A percentile compares a stretch with the other conserved stretches of the same genome.
Conservation (phyloP, 2,113 vertebrate species). For the Podarcis cretensis region DNA sequence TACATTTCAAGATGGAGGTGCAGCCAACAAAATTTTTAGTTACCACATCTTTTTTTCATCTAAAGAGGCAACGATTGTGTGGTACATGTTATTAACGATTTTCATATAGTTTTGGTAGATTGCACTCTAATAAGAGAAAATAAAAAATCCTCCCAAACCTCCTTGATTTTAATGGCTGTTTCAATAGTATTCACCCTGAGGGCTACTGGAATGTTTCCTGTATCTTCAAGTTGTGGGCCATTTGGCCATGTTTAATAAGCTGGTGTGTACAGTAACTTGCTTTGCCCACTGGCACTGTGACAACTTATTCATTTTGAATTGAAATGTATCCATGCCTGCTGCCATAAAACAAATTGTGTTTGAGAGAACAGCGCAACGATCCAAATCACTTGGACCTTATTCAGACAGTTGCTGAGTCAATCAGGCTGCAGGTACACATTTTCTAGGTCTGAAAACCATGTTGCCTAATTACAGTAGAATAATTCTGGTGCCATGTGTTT, state of each 20-base stretch:
- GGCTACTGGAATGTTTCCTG: not conserved
- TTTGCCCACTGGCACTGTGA: fast-evolving
- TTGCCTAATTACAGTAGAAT: conserved; percentile 23
- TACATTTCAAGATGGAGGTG: not conserved
- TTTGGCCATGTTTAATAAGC: not conserved
- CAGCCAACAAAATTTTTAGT: not conserved
- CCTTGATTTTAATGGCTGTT: not conserved
- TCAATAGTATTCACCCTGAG: not conserved
- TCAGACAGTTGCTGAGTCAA: conserved; percentile 48
- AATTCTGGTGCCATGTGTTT: not conserved
- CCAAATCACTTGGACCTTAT: conserved; percentile 62
- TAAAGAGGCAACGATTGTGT: not conserved
- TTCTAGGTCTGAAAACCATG: conserved; percentile 15
- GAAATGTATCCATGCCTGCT: conserved; percentile 47
- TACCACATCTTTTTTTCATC: not conserved
- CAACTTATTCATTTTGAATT: conserved; percentile 48
- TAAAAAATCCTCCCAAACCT: not conserved
- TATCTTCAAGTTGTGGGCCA: not conserved
- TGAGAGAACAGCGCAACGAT: conserved; percentile 28
- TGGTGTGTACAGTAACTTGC: not conserved
- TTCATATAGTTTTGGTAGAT: not conserved
- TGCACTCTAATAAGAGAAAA: not conserved
- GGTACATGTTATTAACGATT: not conserved
- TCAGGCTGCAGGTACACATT: conserved; percentile 42
- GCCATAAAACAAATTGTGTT: conserved; percentile 36